phyloP scores from a whole-genome alignment of 2,888 invertebrate genomes.

The Pristionchus mayeri region DNA sequence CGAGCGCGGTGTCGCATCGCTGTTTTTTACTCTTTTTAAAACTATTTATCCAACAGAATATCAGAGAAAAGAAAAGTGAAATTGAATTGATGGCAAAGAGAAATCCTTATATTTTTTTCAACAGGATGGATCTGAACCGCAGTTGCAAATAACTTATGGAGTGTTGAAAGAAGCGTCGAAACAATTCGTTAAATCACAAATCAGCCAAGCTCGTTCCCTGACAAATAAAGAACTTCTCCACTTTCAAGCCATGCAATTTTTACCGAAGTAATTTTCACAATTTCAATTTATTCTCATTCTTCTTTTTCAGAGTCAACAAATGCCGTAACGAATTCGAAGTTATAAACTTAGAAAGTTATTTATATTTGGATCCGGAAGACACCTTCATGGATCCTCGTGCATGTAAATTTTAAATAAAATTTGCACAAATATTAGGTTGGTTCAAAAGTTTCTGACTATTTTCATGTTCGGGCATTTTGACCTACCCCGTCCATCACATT shows the following conservation, averaged over 20 bases:
- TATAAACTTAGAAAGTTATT: constrained; percentile 51
- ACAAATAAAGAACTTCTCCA: constrained; percentile 60
- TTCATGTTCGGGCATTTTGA: too few relatives aligned
- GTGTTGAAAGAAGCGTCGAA: constrained; percentile 56
- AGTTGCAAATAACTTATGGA: constrained; percentile 50
- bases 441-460: too few relatives aligned
- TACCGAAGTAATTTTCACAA: constrained; percentile 52
- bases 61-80: too few relatives aligned
- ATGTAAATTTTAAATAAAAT: background rate
- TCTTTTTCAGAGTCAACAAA: background rate
- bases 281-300: too few relatives aligned
- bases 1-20: too few relatives aligned
- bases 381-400: background rate
- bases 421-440: too few relatives aligned
- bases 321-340: constrained; percentile 51
- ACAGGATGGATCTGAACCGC: constrained; percentile 39
- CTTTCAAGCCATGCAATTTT: constrained; percentile 64
- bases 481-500: too few relatives aligned
- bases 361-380: constrained; percentile 49
- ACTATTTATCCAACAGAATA: too few relatives aligned
- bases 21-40: too few relatives aligned
- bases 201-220: constrained; percentile 60
- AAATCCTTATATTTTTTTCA: too few relatives aligned
- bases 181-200: constrained; percentile 63
- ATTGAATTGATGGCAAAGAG: too few relatives aligned